Base-by-base conservation (phyloP, 2,113 vertebrate species). In the Paratilapia polleni region DNA sequence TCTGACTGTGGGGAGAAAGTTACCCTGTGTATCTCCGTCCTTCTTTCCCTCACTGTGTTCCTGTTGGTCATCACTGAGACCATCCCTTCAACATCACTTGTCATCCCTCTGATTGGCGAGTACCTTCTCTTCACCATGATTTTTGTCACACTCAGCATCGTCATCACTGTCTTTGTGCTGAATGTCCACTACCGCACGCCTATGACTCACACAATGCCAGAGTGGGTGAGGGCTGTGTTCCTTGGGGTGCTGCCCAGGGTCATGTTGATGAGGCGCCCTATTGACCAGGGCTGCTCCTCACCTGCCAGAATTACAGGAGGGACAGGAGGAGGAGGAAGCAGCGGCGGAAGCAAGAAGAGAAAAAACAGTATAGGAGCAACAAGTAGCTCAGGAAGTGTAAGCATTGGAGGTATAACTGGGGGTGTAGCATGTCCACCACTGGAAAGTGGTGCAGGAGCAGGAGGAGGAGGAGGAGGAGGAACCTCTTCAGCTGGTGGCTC, bases 91-190 rank as follows among this genome's bases (percentile, higher is more conserved):
- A 99, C 97, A 0, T 99, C 98, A 0, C 96, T 99, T 0, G 97
- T 98, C 84, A 98, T 99, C 89, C 98, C 98, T 0, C 94, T 99
- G 2, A 98, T 99, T 1, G 98, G 98, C 1, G 97, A 99, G 89
- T 98, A 98, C 88, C 96, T 99, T n/a, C 96, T 99, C n/a, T 99
- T 99, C 92, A 99, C 98, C 75, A 98, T 99, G 98, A 97, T 98
- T 85, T 98, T 99, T 78, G 97, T 99, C 92, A 98, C 97, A 0
- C 94, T 99, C 36, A 98, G 97, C 77, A 99, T 99, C 3, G 97
- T 96, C 77, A 97, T 98, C 92, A 98, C 98, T 0, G 97, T 99
- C 41, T 99, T 99, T 88, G 98, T 99, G 43, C 88, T 99, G 26
- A 99, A 99, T 60, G 97, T 98, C 78, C 98, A 98, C 93, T 98